phyloP scores from a whole-genome alignment of 92 coral and sea anemone species.

The Montipora capitata region DNA sequence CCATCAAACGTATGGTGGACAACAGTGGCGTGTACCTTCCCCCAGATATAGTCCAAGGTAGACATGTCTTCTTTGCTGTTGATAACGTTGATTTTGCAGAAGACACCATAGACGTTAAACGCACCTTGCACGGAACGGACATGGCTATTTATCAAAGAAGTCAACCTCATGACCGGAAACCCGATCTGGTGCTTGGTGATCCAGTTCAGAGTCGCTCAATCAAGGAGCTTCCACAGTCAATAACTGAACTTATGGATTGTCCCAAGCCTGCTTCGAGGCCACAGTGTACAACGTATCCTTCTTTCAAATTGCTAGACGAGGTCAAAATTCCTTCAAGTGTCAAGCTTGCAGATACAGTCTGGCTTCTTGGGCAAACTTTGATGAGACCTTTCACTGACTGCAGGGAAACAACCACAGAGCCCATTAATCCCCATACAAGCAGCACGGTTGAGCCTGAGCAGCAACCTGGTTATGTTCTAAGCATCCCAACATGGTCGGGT shows the following conservation, averaged over 20 bases:
- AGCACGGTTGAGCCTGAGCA: no score
- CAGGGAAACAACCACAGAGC: no score
- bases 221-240: conserved; percentile 28
- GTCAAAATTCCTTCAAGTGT: not conserved
- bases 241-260: conserved; percentile 55
- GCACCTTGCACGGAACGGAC: conserved; percentile 67
- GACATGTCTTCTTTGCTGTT: conserved; percentile 24
- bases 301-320: conserved; percentile 9
- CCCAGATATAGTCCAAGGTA: conserved; percentile 41
- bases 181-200: conserved; percentile 28
- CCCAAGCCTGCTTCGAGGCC: conserved; percentile 62
- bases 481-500: not conserved
- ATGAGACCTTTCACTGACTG: conserved; percentile 5
- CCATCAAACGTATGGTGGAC: not conserved
- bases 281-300: conserved; percentile 38
- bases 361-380: conserved; percentile 53
- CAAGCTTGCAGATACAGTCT: not conserved
- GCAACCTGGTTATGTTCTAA: no score
- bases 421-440: no score
- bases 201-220: conserved; percentile 15
- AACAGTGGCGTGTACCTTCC: conserved; percentile 41
- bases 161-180: not conserved
- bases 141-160: conserved; percentile 64
- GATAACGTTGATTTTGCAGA: conserved; percentile 76
- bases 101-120: conserved; percentile 66